Percentiles rank a stretch among this genome's conserved stretches.
Evolutionary conservation across 2,113 vertebrate genomes (phyloP).

Genomic region (Halcyon senegalensis): DNA sequence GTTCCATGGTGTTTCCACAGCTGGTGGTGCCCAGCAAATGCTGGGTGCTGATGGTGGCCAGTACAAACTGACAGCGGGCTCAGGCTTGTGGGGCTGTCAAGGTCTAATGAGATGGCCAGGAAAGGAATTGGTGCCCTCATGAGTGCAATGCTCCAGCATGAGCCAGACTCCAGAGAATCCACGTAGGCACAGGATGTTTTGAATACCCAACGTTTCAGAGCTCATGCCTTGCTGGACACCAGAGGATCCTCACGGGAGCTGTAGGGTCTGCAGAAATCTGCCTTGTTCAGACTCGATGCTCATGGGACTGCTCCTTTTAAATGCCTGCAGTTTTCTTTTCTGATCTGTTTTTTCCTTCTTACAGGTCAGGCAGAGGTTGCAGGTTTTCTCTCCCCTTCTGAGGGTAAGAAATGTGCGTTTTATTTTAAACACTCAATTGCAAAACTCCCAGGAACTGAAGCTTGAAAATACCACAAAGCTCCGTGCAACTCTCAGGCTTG

Average conservation of each 20-base stretch:
- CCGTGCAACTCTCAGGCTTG: accelerated
- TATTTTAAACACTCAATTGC: neutral
- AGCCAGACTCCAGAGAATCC: neutral
- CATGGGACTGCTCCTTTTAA: neutral
- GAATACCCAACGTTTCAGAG: neutral
- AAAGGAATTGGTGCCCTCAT: neutral
- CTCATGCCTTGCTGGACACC: neutral
- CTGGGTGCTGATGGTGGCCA: neutral
- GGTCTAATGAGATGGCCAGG: neutral
- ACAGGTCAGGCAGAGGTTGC: neutral
- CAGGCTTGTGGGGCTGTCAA: no score
- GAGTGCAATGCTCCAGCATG: neutral
- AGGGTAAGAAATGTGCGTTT: neutral
- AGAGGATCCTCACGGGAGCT: neutral
- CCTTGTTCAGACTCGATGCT: neutral
- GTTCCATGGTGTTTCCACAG: neutral
- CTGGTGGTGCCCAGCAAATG: neutral
- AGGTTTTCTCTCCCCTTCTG: neutral
- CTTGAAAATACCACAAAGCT: neutral
- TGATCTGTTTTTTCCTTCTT: neutral
- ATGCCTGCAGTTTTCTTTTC: neutral
- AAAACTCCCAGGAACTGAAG: neutral
- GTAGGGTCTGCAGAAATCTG: neutral
- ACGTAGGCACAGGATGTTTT: neutral
- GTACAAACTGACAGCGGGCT: neutral